A percentile compares a stretch with the other conserved stretches of the same genome.
Evolutionary conservation across 2,888 invertebrate genomes (phyloP).

Genomic region (Scaptomyza polygonia): DNA sequence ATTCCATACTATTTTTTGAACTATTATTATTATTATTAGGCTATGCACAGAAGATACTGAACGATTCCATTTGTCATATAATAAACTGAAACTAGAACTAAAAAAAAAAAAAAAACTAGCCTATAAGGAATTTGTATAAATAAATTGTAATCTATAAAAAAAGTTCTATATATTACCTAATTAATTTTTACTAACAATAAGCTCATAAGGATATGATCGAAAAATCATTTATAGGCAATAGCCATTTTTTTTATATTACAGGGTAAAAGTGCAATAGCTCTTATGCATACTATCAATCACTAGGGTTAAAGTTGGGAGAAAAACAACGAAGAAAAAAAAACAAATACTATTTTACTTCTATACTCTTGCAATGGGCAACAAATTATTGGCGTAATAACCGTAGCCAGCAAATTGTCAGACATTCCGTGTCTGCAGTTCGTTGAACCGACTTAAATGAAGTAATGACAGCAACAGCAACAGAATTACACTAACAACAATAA

Average conservation of each 20-base stretch:
- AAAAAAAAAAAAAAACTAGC: no score
- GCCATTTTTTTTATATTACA: not conserved
- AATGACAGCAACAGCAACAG: constrained; percentile 7
- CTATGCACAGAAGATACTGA: no score
- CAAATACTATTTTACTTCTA: not conserved
- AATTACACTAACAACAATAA: constrained; percentile 17
- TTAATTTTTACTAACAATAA: no score
- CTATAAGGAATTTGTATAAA: no score
- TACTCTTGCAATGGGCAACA: constrained; percentile 42
- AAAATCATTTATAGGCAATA: no score
- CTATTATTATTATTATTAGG: no score
- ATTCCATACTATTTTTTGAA: no score
- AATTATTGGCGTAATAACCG: constrained; percentile 55
- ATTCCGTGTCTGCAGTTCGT: constrained; percentile 61
- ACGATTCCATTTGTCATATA: no score
- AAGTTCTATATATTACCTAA: no score
- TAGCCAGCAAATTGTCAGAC: constrained; percentile 31
- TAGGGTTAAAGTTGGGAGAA: constrained; percentile 26
- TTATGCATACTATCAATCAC: constrained; percentile 58
- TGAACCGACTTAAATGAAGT: constrained; percentile 53
- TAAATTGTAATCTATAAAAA: no score
- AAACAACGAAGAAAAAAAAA: constrained; percentile 1
- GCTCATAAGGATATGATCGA: no score
- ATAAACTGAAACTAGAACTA: no score
- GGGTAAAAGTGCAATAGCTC: constrained; percentile 28